Evolutionary conservation across 1,140 invertebrate genomes (phyloP), one percentile per base, ranked within the genome.

Genomic region (Zaprionus kolodkinae): DNA sequence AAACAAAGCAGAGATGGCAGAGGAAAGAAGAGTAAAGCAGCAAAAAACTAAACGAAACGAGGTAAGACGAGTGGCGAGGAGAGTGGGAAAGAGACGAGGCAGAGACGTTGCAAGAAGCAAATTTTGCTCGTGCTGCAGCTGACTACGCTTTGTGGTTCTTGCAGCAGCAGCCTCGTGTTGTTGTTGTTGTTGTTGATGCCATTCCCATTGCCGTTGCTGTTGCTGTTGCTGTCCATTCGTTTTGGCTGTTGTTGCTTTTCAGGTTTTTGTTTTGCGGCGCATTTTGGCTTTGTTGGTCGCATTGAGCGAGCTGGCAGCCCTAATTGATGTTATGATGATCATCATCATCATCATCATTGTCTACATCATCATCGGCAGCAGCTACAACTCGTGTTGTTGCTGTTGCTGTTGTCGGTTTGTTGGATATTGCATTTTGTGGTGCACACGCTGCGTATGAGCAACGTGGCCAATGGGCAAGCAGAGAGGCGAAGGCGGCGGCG

Each of bases 271-370:
- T 72, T 57, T 67, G 52, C 52, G 62, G 52, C 33, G 25, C 38
- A 27, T 68, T 67, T 74, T 75, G 55, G 60, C 66, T 80, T 80
- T 85, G 82, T 78, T 78, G 82, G 76, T 71, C 61, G 72, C 79
- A 79, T 79, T 66, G 76, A 79, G 76, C 63, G 79, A 87, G 40
- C n/a, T 82, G 72, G 70, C 68, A 76, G 70, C 78, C 76, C 59
- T 85, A 85, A 85, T 85, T 85, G 82, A 85, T 85, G 82, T 81
- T 86, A 86, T 85, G 82, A 86, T 86, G 62, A 85, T 85, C 66
- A 81, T 74, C 77, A 59, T 48, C 36, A 60, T 45, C 61, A 72
- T 17, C 52, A 72, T 65, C 21, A 27, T 12, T 17, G 57, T 15
- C 36, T 61, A 55, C 50, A 67, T 38, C 27, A 40, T 25, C 45